These are phyloP conservation scores for Lepidostoma basale DNA, from an alignment of 1,140 invertebrate species.

Conservation along the genomic window DNA sequence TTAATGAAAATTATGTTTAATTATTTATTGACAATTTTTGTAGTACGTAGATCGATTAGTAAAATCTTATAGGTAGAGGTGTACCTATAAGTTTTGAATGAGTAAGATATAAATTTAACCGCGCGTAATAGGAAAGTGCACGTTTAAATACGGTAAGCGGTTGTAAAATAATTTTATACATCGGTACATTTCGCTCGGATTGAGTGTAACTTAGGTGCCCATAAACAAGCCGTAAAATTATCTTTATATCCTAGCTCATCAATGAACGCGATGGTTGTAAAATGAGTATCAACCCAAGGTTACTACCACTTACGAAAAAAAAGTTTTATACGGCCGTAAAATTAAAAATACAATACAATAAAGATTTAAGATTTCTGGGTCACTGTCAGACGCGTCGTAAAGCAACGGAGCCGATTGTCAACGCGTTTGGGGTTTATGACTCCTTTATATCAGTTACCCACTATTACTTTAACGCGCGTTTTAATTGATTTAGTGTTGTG, in stretches of 20 bases:
- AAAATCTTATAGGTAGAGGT: too few relatives aligned
- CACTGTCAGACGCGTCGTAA: conserved; percentile 26
- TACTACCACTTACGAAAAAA: neutral
- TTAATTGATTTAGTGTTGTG: conserved; percentile 1
- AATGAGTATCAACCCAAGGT: conserved; percentile 2
- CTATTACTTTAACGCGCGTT: conserved; percentile 7
- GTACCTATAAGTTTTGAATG: too few relatives aligned
- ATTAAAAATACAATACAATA: conserved; percentile 28
- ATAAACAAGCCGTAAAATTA: conserved; percentile 12
- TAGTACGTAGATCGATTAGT: too few relatives aligned
- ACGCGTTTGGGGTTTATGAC: conserved; percentile 2
- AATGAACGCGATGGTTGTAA: conserved; percentile 14
- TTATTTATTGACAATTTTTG: too few relatives aligned
- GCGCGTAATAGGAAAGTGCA: too few relatives aligned
- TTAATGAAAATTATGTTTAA: too few relatives aligned
- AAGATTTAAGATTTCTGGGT: conserved; percentile 26
- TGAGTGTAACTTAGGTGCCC: too few relatives aligned
- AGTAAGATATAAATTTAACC: too few relatives aligned
- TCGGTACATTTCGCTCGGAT: conserved; percentile 2
- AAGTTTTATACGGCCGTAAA: conserved; percentile 20
- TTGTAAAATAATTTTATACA: too few relatives aligned
- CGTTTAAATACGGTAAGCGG: too few relatives aligned
- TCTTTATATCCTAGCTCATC: conserved; percentile 17
- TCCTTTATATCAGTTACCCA: neutral
- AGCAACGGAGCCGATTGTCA: conserved; percentile 6